Conservation (phyloP, 2,113 vertebrate species). For the Melanerpes formicivorus region DNA sequence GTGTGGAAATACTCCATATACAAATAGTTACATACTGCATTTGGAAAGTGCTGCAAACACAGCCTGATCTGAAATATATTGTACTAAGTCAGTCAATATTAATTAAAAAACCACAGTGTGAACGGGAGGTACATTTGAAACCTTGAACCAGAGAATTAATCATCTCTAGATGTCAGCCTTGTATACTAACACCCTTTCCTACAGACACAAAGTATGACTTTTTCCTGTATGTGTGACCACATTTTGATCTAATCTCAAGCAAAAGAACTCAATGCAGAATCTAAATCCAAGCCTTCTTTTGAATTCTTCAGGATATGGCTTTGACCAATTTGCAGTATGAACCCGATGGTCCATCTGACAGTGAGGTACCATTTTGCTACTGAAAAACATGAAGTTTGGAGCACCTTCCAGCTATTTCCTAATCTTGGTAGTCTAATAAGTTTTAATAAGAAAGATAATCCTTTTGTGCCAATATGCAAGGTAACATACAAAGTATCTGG, state of each 20-base stretch:
- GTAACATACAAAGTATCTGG: neutral
- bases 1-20: neutral
- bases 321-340: neutral
- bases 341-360: neutral
- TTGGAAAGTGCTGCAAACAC: neutral
- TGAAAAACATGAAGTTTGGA: neutral
- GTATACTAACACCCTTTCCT: neutral
- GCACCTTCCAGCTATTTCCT: neutral
- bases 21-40: neutral
- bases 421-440: neutral
- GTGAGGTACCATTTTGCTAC: neutral
- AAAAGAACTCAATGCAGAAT: neutral
- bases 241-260: neutral
- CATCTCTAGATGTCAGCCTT: neutral
- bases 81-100: neutral
- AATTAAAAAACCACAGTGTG: neutral
- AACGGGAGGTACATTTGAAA: neutral
- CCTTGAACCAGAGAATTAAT: neutral
- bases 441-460: neutral
- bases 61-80: neutral
- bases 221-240: neutral
- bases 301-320: neutral
- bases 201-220: neutral
- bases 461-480: neutral
- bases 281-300: neutral